These are phyloP conservation scores for Neoarius graeffei DNA, from an alignment of 2,113 vertebrate species.

Conservation along the genomic window DNA sequence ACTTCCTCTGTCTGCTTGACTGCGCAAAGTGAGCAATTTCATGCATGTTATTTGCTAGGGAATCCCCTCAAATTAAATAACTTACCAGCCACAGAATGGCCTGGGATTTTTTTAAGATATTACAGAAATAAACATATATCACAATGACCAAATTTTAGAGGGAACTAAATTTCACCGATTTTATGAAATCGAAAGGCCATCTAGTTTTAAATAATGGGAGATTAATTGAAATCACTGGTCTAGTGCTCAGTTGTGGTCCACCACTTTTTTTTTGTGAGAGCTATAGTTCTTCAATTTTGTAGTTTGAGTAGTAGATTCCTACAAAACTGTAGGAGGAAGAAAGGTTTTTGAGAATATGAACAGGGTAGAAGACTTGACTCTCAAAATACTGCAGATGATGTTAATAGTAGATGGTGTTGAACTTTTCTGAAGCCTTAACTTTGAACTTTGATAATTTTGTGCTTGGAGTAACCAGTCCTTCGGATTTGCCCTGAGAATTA, in stretches of 20 bases:
- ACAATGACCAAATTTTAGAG: too few species aligned
- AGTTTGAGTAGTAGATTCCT: background rate
- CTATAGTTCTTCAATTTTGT: background rate
- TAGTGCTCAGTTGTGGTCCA: background rate
- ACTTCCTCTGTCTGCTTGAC: too few species aligned
- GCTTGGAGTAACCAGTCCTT: background rate
- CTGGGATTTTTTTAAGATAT: too few species aligned
- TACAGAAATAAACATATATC: too few species aligned
- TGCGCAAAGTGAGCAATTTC: too few species aligned
- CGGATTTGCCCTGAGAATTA: background rate
- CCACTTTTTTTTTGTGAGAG: background rate
- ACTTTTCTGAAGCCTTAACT: background rate
- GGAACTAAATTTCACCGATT: too few species aligned
- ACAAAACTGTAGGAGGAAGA: background rate
- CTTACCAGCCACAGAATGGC: too few species aligned
- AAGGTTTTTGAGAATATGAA: background rate
- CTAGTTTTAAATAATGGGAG: background rate
- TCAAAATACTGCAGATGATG: background rate
- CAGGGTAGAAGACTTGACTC: background rate
- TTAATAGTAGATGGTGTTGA: background rate
- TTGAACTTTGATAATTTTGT: background rate
- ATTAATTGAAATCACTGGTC: background rate
- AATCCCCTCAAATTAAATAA: too few species aligned
- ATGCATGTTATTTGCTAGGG: too few species aligned
- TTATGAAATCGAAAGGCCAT: too few species aligned